These are phyloP conservation scores for Enoplosus armatus DNA, from an alignment of 2,797 vertebrate species.

Conservation along the genomic window DNA sequence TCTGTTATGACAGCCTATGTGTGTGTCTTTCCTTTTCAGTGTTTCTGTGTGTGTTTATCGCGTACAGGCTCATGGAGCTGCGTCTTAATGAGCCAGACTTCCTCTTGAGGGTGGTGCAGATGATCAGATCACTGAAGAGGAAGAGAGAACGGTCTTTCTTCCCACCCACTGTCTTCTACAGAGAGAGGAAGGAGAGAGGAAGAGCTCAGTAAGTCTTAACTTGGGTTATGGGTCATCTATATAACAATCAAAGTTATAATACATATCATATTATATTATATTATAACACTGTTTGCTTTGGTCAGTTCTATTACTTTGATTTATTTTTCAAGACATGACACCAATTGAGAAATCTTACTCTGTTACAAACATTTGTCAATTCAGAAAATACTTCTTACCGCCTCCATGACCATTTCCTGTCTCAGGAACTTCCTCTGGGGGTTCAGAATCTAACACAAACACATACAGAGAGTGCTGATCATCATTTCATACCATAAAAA, in stretches of 20 bases:
- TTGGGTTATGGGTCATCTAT: background rate
- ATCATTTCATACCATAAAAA: background rate
- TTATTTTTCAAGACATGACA: background rate
- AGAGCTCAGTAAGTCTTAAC: background rate
- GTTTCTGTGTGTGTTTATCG: constrained; percentile 18
- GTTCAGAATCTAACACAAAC: constrained; percentile 90
- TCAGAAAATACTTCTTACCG: constrained; percentile 86
- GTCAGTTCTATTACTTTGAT: background rate
- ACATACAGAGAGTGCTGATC: background rate
- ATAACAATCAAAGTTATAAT: background rate
- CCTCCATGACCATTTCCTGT: constrained; percentile 98
- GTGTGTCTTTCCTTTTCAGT: background rate
- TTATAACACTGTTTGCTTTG: background rate
- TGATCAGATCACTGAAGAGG: constrained; percentile 96
- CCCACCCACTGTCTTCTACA: constrained; percentile 93
- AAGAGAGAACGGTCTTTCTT: constrained; percentile 99
- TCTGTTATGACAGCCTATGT: background rate
- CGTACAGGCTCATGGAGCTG: constrained; percentile 98
- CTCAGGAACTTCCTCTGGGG: constrained; percentile 95
- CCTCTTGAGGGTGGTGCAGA: constrained; percentile 97
- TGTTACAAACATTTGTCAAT: background rate
- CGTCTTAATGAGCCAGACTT: constrained; percentile 97
- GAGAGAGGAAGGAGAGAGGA: constrained; percentile 15
- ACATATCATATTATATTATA: background rate
- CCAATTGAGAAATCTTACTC: background rate